Evolutionary conservation across 2,113 vertebrate genomes (phyloP).

Genomic region (Menura novaehollandiae): DNA sequence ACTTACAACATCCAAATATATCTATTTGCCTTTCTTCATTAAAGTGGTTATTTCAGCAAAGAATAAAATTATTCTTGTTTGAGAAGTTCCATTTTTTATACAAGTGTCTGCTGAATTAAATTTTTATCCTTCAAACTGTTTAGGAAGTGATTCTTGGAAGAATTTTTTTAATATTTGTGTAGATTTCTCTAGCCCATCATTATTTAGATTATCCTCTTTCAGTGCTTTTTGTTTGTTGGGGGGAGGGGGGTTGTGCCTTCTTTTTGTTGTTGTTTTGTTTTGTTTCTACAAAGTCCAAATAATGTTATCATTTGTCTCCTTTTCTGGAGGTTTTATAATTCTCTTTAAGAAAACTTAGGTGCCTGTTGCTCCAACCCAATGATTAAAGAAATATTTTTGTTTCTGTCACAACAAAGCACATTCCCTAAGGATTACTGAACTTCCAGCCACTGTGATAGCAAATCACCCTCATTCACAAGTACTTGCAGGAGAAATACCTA

Average conservation of each 20-base stretch:
- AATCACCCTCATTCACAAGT: background rate
- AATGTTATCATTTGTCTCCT: background rate
- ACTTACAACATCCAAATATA: background rate
- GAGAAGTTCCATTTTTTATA: background rate
- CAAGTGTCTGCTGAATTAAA: background rate
- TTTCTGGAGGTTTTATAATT: background rate
- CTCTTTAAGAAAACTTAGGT: background rate
- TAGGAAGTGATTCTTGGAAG: background rate
- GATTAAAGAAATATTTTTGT: background rate
- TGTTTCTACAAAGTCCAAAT: background rate
- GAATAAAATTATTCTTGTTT: background rate
- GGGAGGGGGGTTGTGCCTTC: background rate
- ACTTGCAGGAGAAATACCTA: background rate
- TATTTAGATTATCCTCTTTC: background rate
- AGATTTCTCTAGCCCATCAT: background rate
- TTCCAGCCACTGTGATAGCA: background rate
- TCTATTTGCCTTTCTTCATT: background rate
- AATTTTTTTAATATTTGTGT: background rate
- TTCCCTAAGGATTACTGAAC: background rate
- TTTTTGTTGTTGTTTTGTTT: background rate
- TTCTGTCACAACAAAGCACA: background rate
- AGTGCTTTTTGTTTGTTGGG: background rate
- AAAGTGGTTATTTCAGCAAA: background rate
- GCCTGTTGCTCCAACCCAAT: background rate
- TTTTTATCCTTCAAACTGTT: background rate